A percentile compares a stretch with the other conserved stretches of the same genome.
Conservation (phyloP, 2,888 invertebrate species). For the Parapristionchus giblindavisi region DNA sequence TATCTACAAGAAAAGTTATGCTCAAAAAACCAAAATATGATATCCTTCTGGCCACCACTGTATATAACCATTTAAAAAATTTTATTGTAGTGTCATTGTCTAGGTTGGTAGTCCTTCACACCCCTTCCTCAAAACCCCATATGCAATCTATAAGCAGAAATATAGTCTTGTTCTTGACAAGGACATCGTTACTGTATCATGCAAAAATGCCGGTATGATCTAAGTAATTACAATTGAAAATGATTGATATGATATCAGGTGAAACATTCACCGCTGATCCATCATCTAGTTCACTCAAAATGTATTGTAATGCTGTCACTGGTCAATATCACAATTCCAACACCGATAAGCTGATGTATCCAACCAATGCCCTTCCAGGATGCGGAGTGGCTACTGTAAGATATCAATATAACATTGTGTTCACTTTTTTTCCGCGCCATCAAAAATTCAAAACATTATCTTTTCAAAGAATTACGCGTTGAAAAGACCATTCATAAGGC, state of each 20-base stretch:
- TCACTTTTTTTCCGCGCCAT: too few species aligned
- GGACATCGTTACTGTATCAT: background rate
- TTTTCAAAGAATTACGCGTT: too few species aligned
- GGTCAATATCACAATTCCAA: background rate
- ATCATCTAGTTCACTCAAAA: background rate
- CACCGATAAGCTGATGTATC: background rate
- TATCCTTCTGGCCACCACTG: too few species aligned
- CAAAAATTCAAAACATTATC: too few species aligned
- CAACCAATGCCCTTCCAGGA: background rate
- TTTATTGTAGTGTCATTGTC: background rate
- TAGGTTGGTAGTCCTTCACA: background rate
- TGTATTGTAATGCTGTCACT: background rate
- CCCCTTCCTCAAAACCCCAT: background rate
- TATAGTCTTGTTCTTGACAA: background rate
- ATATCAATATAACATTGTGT: background rate
- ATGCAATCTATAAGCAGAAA: background rate
- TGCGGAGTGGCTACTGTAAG: background rate
- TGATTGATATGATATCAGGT: background rate
- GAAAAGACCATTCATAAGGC: too few species aligned
- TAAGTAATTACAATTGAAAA: background rate
- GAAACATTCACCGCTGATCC: background rate
- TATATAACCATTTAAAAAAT: background rate
- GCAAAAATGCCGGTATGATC: background rate
- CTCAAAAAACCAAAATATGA: too few species aligned
- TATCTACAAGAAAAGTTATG: too few species aligned